A percentile compares a stretch with the other conserved stretches of the same genome.
Evolutionary conservation across 2,113 vertebrate species (phyloP).

Genomic region (Prochilodus magdalenae): DNA sequence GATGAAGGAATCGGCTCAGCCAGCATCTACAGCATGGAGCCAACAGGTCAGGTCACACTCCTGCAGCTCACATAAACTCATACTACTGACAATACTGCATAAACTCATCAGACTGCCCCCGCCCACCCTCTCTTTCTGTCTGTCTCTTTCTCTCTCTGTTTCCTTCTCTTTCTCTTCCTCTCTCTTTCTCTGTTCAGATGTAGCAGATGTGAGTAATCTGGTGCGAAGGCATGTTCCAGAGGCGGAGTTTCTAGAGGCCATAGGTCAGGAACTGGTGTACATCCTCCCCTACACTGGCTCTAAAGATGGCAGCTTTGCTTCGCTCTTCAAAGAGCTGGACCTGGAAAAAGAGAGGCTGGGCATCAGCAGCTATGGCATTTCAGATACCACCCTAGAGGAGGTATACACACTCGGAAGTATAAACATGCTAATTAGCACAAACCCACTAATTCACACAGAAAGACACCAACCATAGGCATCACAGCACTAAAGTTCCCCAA

Average conservation of each 20-base stretch:
- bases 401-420: slow-evolving; percentile 64
- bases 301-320: slow-evolving; percentile 90
- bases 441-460: background rate
- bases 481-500: too few relatives aligned
- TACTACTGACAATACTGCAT: too few relatives aligned
- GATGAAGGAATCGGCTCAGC: slow-evolving; percentile 90
- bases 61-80: background rate
- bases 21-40: slow-evolving; percentile 82
- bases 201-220: slow-evolving; percentile 65
- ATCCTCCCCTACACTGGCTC: slow-evolving; percentile 91
- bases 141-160: too few relatives aligned
- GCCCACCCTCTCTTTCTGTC: too few relatives aligned
- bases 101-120: slow-evolving; percentile 30
- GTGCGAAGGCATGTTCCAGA: slow-evolving; percentile 81
- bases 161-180: too few relatives aligned
- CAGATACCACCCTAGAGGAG: slow-evolving; percentile 96
- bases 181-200: slow-evolving; percentile 48
- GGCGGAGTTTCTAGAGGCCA: slow-evolving; percentile 90
- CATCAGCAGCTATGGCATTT: slow-evolving; percentile 94
- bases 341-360: slow-evolving; percentile 84
- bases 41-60: slow-evolving; percentile 80
- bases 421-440: too few relatives aligned
- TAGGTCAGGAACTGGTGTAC: slow-evolving; percentile 94
- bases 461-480: too few relatives aligned
- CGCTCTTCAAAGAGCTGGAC: slow-evolving; percentile 92